phyloP scores from a whole-genome alignment of 2,797 vertebrate species.

The Chiloscyllium punctatum region DNA sequence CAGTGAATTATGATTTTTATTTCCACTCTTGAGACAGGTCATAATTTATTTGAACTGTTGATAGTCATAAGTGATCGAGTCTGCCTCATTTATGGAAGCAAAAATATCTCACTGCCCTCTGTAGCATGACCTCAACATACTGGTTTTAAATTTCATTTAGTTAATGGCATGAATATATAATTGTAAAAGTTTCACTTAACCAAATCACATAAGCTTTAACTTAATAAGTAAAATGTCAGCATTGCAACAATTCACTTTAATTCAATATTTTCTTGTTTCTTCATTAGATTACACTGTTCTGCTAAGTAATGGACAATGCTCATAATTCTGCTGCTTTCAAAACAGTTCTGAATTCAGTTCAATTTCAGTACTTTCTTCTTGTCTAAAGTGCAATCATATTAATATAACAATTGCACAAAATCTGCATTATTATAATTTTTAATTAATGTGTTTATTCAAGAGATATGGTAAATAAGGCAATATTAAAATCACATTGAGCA shows the following conservation, averaged over 20 bases:
- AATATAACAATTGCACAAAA: neutral
- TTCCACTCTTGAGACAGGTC: slow-evolving; percentile 3
- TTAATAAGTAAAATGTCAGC: slow-evolving; percentile 34
- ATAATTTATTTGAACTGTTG: slow-evolving; percentile 30
- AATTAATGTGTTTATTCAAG: neutral
- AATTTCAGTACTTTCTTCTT: neutral
- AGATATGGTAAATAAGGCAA: neutral
- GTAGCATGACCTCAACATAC: neutral
- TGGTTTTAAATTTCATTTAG: slow-evolving; percentile 33
- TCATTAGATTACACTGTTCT: slow-evolving; percentile 27
- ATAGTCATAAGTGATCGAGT: neutral
- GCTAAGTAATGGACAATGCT: slow-evolving; percentile 5
- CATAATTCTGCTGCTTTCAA: neutral
- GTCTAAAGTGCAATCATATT: neutral
- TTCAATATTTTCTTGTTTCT: slow-evolving; percentile 36
- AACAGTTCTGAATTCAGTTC: neutral
- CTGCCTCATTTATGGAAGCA: slow-evolving; percentile 14
- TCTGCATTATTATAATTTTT: neutral
- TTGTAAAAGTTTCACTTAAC: slow-evolving; percentile 33
- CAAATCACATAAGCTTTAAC: slow-evolving; percentile 32
- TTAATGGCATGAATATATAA: slow-evolving; percentile 28
- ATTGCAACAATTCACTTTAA: slow-evolving; percentile 35
- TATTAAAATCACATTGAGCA: neutral
- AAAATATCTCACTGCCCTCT: slow-evolving; percentile 17
- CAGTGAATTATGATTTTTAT: slow-evolving; percentile 5